phyloP scores from a whole-genome alignment of 2,888 invertebrate genomes.

The Dynastes grantii region DNA sequence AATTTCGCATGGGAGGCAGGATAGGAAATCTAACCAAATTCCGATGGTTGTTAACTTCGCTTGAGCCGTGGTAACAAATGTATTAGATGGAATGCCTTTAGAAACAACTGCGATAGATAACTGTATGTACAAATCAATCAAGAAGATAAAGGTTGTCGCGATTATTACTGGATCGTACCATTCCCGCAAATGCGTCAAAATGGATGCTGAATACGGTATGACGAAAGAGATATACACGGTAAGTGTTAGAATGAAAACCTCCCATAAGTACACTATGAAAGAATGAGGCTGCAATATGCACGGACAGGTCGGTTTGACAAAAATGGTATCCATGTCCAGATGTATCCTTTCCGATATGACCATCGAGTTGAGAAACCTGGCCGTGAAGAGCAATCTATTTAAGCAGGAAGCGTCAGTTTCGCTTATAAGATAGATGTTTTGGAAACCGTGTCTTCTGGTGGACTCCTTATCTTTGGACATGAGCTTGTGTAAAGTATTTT shows the following conservation, averaged over 20 bases:
- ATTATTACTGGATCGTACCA: constrained; percentile 41
- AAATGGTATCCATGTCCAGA: constrained; percentile 50
- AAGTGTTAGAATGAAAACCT: constrained; percentile 34
- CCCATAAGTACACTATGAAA: constrained; percentile 49
- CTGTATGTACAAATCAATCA: constrained; percentile 50
- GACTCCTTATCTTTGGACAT: constrained; percentile 48
- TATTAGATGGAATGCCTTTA: constrained; percentile 17
- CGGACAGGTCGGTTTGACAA: constrained; percentile 48
- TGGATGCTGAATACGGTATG: constrained; percentile 41
- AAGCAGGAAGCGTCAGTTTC: constrained; percentile 45
- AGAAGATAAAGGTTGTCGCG: constrained; percentile 33
- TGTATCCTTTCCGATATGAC: constrained; percentile 49
- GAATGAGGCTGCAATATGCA: constrained; percentile 51
- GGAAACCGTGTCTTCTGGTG: constrained; percentile 45
- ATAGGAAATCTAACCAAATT: constrained; percentile 47
- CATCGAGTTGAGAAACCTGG: constrained; percentile 42
- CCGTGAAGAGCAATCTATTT: constrained; percentile 44
- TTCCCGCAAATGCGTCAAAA: neutral
- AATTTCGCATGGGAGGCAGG: constrained; percentile 48
- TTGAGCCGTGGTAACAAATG: constrained; percentile 21
- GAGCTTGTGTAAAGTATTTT: constrained; percentile 50
- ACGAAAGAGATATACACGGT: constrained; percentile 36
- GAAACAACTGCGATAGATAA: constrained; percentile 47
- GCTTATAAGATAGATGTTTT: constrained; percentile 50
- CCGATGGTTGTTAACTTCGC: constrained; percentile 38